Evolutionary conservation across 2,888 invertebrate genomes (phyloP), one percentile per base, ranked within the genome.

Genomic region (Scaptomyza caliginosa): DNA sequence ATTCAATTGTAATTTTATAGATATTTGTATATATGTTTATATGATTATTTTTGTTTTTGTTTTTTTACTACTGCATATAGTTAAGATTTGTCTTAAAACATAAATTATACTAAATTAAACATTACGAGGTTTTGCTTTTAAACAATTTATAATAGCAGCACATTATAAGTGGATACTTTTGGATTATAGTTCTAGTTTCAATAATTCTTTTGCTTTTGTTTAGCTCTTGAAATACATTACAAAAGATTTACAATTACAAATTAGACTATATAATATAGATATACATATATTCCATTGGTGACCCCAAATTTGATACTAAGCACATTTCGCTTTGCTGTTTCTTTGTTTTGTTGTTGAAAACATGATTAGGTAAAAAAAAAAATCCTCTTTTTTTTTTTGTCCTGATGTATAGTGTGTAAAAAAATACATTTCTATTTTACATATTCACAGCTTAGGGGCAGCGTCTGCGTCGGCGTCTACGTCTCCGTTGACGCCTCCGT

Each of bases 71-170:
- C n/a, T 62, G 43, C 73, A 45, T 66, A 65, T 76, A 79, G 86
- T 84, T 81, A 81, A 84, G 77, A 74, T 59, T 64, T 49, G 52
- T 39, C 77, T 86, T 84, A 81, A 81, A 60, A 26, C 13, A 59
- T 74, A 64, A 76, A 74, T 81, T 86, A 86, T 66, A 67, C 87
- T 81, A 81, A 74, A 70, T 80, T 86, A 80, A 69, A 66, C 45
- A 74, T 59, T 86, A 81, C 84, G 81, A 84, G 81, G 81, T 74
- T 65, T 74, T n/a, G n/a, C n/a, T 74, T 46, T 34, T 8, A 73
- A 76, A 72, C 67, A 76, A 64, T 57, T 62, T 64, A 54, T 69
- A 50, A 72, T 64, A 67, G 69, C 51, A 73, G 74, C 74, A 65
- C 45, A 72, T 51, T 55, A 67, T 39, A 48, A 55, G 40, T 56